These are phyloP conservation scores for Yoshiicerus persimilis DNA, from an alignment of 1,140 invertebrate species.

Conservation along the genomic window DNA sequence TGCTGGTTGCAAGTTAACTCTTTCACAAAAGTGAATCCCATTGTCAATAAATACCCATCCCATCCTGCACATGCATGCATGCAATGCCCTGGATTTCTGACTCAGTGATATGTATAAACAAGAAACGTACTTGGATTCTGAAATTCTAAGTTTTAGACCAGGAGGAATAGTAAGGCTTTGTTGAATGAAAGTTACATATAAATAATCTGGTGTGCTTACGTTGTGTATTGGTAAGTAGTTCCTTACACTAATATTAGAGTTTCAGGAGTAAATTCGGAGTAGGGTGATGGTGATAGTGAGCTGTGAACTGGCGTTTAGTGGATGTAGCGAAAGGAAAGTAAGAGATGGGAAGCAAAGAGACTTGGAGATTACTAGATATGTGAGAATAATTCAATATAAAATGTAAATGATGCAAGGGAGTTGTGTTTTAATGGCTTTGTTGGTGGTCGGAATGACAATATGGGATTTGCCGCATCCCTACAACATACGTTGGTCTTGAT, in stretches of 20 bases:
- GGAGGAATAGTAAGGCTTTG: too few relatives aligned
- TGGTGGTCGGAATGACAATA: conserved; percentile 47
- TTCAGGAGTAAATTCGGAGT: background rate
- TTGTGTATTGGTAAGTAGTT: background rate
- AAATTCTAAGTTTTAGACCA: too few relatives aligned
- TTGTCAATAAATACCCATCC: too few relatives aligned
- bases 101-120: too few relatives aligned
- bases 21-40: too few relatives aligned
- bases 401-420: conserved; percentile 43
- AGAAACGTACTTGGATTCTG: too few relatives aligned
- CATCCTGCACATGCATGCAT: too few relatives aligned
- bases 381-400: conserved; percentile 49
- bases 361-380: background rate
- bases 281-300: background rate
- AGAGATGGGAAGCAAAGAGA: background rate
- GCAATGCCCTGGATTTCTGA: too few relatives aligned
- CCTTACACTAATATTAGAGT: background rate
- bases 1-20: too few relatives aligned
- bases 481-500: conserved; percentile 31
- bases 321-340: background rate
- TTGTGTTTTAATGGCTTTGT: conserved; percentile 31
- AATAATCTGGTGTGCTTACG: background rate
- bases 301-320: background rate
- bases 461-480: conserved; percentile 37
- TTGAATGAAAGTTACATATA: too few relatives aligned